Base-by-base conservation (phyloP, 2,797 vertebrate genomes). In the Synanceia verrucosa region DNA sequence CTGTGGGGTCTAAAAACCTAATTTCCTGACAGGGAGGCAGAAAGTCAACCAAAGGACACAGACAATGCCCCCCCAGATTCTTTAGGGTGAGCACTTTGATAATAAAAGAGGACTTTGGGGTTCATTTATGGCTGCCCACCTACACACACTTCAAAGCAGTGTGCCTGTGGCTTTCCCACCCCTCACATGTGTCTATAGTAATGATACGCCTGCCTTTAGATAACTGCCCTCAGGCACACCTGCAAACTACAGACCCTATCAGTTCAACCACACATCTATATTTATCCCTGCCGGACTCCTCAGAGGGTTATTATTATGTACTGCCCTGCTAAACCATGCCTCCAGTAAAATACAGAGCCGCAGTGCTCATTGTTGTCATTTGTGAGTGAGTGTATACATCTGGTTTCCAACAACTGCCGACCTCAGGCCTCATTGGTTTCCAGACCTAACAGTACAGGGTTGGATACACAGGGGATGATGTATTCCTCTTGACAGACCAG, bases 191-290 rank as follows among this genome's bases (percentile, higher is more conserved):
- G 71, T 69, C 57, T 55, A 56, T 18, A 58, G 62, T 85, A 89
- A 88, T 90, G 73, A 86, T 51, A 75, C 3, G 23, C 56, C 74
- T 80, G 48, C 72, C 43, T 56, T n/a, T 64, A 70, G 64, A 86
- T 68, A 69, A 61, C 53, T 43, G 43, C 37, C 79, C 79, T 56
- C 59, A 71, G 52, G 81, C 66, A 65, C 70, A 73, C 72, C 70
- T 87, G 73, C 51, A 82, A 82, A 81, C 78, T 65, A 34, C 67
- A 16, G 65, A 71, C 62, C 50, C 75, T 65, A 44, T 78, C 67
- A 78, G 68, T n/a, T 78, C 47, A 39, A 51, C 73, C 56, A 59
- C 75, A 86, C 60, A 72, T 73, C 84, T 77, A 65, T 78, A 73
- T 86, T 88, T 80, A 86, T 77, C 78, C 65, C 76, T 10, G 72